phyloP scores from a whole-genome alignment of 2,113 vertebrate genomes.

The Mastomys natalensis region DNA sequence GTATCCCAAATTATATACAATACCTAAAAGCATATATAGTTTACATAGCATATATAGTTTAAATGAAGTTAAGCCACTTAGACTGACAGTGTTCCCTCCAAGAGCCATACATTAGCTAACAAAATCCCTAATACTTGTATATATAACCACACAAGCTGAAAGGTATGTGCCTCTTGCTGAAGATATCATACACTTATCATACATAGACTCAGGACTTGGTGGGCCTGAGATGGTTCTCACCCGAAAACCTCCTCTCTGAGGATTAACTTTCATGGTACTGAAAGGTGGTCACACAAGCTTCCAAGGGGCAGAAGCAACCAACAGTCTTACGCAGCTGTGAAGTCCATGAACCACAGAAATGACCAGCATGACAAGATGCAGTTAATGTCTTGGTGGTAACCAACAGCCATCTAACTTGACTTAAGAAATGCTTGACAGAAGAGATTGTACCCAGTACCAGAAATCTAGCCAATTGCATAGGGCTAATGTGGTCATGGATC shows the following conservation, averaged over 20 bases:
- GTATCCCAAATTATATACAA: background rate
- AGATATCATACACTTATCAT: background rate
- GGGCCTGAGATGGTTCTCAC: background rate
- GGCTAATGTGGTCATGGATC: background rate
- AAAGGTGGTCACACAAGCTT: background rate
- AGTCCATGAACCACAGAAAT: background rate
- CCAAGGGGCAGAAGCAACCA: background rate
- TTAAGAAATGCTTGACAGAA: background rate
- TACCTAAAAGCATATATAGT: no score
- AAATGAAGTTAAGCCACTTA: background rate
- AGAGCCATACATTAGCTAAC: background rate
- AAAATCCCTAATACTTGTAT: background rate
- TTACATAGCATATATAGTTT: background rate
- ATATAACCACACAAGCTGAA: background rate
- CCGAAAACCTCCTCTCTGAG: background rate
- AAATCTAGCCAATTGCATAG: background rate
- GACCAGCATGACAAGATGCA: background rate
- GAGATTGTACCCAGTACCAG: background rate
- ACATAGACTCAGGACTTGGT: background rate
- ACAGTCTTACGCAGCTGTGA: background rate
- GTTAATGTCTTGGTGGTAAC: background rate
- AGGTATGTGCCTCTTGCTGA: background rate
- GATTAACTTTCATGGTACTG: background rate
- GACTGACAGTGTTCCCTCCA: background rate
- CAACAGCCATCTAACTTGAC: background rate